phyloP scores from a whole-genome alignment of 1,140 invertebrate species.

The Pogonus chalceus region DNA sequence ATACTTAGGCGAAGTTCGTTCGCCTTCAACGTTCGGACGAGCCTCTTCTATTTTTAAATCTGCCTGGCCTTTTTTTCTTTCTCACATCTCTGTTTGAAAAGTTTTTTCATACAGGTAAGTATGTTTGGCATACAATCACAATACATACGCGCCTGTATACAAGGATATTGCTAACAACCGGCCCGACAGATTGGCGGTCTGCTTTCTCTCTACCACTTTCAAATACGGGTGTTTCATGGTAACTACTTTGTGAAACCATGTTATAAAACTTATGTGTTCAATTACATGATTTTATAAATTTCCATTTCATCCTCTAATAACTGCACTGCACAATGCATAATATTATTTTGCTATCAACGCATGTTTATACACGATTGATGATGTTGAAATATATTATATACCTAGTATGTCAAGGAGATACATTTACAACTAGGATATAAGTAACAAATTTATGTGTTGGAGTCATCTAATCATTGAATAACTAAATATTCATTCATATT shows the following conservation, averaged over 20 bases:
- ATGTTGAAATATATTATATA: too few relatives aligned
- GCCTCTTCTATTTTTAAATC: conserved; percentile 1
- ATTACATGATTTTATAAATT: too few relatives aligned
- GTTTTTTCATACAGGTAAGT: background rate
- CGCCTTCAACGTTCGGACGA: background rate
- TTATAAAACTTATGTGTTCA: too few relatives aligned
- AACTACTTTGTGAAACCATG: background rate
- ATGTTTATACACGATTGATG: too few relatives aligned
- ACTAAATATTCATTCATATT: too few relatives aligned
- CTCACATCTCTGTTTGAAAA: background rate
- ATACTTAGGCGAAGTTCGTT: background rate
- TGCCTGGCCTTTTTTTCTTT: background rate
- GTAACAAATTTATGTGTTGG: too few relatives aligned
- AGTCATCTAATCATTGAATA: too few relatives aligned
- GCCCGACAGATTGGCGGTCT: background rate
- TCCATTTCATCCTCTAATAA: too few relatives aligned
- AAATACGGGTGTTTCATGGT: conserved; percentile 5
- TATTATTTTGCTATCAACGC: too few relatives aligned
- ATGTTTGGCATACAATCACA: background rate
- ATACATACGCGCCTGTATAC: background rate
- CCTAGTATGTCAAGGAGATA: too few relatives aligned
- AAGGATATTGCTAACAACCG: background rate
- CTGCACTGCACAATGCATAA: too few relatives aligned
- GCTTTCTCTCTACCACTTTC: conserved; percentile 1
- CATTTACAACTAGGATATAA: too few relatives aligned